These are phyloP conservation scores for Turritopsis rubra DNA, from an alignment of 30 jellyfish, hydroid and myxozoan genomes.

Conservation along the genomic window DNA sequence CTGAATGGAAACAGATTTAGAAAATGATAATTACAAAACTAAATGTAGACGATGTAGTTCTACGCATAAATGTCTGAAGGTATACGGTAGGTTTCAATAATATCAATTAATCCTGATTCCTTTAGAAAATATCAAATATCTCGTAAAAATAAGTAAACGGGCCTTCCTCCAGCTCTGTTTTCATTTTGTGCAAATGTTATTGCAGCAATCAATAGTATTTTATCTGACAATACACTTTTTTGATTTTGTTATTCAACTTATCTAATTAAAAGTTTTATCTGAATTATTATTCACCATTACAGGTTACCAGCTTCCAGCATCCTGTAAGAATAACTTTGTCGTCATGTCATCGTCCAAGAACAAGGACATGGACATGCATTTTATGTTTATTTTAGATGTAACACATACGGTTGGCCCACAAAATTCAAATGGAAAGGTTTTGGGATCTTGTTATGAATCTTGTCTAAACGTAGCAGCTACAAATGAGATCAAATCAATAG, in stretches of 20 bases:
- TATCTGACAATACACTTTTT: neutral
- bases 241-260: neutral
- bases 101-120: neutral
- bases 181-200: neutral
- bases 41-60: neutral
- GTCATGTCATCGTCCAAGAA: neutral
- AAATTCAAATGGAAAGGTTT: neutral
- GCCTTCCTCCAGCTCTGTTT: neutral
- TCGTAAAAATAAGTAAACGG: neutral
- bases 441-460: neutral
- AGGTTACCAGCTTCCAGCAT: neutral
- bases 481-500: neutral
- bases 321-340: neutral
- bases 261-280: neutral
- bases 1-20: neutral
- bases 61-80: neutral
- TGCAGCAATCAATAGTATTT: neutral
- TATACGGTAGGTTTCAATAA: neutral
- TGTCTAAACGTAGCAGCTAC: neutral
- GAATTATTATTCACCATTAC: neutral
- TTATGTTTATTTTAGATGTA: neutral
- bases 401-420: neutral
- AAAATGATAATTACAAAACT: neutral
- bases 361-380: neutral
- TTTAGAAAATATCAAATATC: neutral